Evolutionary conservation across 2,797 vertebrate genomes (phyloP).

Genomic region (Coendou prehensilis): DNA sequence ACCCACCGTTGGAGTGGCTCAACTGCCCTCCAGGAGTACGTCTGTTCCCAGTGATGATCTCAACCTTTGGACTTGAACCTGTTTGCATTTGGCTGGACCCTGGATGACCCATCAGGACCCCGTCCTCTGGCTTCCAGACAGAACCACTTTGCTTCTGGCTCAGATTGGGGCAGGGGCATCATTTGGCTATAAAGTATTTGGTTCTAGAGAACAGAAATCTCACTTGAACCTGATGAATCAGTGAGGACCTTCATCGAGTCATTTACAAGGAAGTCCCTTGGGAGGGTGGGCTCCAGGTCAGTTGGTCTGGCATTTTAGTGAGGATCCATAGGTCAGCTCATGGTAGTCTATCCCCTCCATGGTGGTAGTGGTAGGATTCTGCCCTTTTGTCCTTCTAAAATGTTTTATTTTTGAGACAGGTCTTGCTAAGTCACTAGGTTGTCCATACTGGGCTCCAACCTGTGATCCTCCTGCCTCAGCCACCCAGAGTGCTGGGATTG

Average conservation of each 20-base stretch:
- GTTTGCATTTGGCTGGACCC: conserved; percentile 41
- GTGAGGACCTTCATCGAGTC: not conserved
- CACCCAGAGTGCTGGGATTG: not conserved
- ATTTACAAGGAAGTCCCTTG: not conserved
- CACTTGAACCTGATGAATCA: not conserved
- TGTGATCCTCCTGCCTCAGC: not conserved
- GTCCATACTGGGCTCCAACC: not conserved
- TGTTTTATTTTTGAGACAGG: not conserved
- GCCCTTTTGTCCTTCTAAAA: not conserved
- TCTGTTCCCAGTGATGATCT: not conserved
- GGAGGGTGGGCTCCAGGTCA: not conserved
- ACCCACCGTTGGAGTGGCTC: not conserved
- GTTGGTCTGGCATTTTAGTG: not conserved
- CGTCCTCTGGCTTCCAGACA: not conserved
- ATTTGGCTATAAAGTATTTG: not conserved
- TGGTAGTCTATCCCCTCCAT: not conserved
- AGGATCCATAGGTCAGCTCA: not conserved
- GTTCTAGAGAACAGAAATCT: conserved; percentile 24
- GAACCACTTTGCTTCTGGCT: not conserved
- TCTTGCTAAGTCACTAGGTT: not conserved
- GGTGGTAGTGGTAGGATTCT: not conserved
- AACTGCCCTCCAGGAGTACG: not conserved
- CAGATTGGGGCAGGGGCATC: not conserved
- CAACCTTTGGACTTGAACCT: conserved; percentile 64
- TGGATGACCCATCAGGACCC: conserved; percentile 5